Evolutionary conservation across 2,888 invertebrate genomes (phyloP), one percentile per base, ranked within the genome.

Genomic region (Lithophane semibrunnea): DNA sequence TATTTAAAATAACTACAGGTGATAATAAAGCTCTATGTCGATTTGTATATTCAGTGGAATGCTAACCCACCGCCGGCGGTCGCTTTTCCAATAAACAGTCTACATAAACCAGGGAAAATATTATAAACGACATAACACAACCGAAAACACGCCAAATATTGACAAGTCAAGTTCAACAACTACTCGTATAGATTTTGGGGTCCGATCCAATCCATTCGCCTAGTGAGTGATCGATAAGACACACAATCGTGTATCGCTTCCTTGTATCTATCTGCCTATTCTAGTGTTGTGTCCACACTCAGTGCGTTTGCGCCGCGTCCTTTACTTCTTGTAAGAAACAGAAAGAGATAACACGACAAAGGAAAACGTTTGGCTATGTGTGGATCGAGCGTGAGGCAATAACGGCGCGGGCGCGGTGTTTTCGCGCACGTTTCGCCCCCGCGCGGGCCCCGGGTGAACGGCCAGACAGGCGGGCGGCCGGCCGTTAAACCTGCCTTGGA

Each of bases 361-460:
- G 86, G 88, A 89, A 88, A 88, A 89, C 86, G 89, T 86, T 88
- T 80, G 81, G 80, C 77, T 84, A 81, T 88, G 82, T 88, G 86
- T 87, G 82, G 86, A 80, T 81, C 75, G 68, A 88, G 79, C 83
- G 86, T 85, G 89, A 79, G 80, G 82, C 89, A 93, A 93, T 93
- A 94, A 93, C 93, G 94, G 95, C 95, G 95, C 94, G 94, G 91
- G 94, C 95, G 95, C 96, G 94, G 90, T 91, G 94, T 95, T 96
- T 96, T 96, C 95, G 95, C 95, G 95, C 95, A 92, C 92, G 93
- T 92, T 94, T 92, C 91, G 93, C 93, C 94, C 95, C 95, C 95
- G 94, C 94, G 92, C 93, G 95, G 94, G 95, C 95, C 95, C 90
- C 96, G 96, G 96, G 96, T 96, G 95, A 96, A 96, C 94, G 96